These are phyloP conservation scores for Allacma fusca DNA, from an alignment of 2,888 invertebrate species.

Conservation along the genomic window DNA sequence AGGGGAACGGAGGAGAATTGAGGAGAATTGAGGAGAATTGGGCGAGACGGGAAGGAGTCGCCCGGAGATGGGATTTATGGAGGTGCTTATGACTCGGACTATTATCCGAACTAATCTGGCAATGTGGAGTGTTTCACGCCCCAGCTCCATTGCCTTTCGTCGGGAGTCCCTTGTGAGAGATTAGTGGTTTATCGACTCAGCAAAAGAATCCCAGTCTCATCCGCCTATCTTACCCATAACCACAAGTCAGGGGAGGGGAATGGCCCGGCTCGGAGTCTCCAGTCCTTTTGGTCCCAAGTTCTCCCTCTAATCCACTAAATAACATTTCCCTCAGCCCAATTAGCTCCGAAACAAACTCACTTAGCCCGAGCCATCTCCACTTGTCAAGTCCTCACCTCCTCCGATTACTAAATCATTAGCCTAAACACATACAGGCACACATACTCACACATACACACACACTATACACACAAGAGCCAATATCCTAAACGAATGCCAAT, in stretches of 20 bases:
- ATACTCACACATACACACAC: neutral
- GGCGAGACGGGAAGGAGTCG: constrained; percentile 37
- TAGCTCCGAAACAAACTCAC: constrained; percentile 60
- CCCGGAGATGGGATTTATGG: constrained; percentile 54
- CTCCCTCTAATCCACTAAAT: constrained; percentile 61
- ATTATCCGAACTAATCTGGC: constrained; percentile 61
- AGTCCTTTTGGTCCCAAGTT: neutral
- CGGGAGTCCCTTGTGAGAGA: constrained; percentile 60
- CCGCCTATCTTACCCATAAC: constrained; percentile 16
- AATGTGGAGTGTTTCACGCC: constrained; percentile 55
- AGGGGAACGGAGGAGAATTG: neutral
- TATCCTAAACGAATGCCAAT: too few relatives aligned
- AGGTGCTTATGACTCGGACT: constrained; percentile 54
- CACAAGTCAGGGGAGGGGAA: neutral
- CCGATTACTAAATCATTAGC: constrained; percentile 29
- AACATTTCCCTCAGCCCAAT: constrained; percentile 61
- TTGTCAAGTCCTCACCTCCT: too few relatives aligned
- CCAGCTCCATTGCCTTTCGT: constrained; percentile 45
- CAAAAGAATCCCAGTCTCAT: constrained; percentile 55
- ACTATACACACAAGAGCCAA: too few relatives aligned
- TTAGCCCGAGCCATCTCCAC: constrained; percentile 42
- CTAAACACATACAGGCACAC: neutral
- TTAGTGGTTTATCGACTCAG: constrained; percentile 62
- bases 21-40: constrained; percentile 8
- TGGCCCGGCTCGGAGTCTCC: neutral